phyloP scores from a whole-genome alignment of 2,113 vertebrate genomes.

The Onychostruthus taczanowskii region DNA sequence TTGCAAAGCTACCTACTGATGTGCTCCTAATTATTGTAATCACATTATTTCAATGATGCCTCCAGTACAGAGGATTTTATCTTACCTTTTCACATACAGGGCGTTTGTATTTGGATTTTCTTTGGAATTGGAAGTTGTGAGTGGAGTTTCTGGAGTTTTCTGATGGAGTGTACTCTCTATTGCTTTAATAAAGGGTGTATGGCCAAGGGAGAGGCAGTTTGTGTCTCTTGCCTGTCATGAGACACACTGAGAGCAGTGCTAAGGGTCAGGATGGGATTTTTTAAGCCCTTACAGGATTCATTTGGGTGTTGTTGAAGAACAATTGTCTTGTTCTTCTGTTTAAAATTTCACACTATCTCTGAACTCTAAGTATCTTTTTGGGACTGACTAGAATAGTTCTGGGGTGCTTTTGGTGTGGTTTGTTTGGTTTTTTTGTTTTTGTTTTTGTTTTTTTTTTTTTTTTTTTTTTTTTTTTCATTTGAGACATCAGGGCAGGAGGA shows the following conservation, averaged over 20 bases:
- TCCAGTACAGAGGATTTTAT: neutral
- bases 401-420: neutral
- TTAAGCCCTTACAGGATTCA: neutral
- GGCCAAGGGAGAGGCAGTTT: neutral
- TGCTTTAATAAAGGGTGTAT: neutral
- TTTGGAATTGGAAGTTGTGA: neutral
- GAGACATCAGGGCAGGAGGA: neutral
- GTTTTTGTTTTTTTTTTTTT: neutral
- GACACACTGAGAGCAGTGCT: neutral
- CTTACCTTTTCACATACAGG: neutral
- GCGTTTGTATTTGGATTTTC: neutral
- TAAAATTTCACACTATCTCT: neutral
- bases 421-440: neutral
- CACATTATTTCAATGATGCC: neutral
- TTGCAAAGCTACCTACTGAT: constrained; percentile 5
- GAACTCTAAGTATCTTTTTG: neutral
- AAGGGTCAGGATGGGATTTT: neutral
- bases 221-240: neutral
- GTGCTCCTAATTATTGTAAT: neutral
- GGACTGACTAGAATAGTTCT: neutral
- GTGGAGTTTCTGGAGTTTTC: neutral
- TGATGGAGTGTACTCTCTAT: neutral
- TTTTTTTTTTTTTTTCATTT: neutral
- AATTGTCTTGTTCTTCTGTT: neutral
- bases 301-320: neutral